Evolutionary conservation across 2,113 vertebrate genomes (phyloP), one percentile per base, ranked within the genome.

Genomic region (Trachemys scripta): DNA sequence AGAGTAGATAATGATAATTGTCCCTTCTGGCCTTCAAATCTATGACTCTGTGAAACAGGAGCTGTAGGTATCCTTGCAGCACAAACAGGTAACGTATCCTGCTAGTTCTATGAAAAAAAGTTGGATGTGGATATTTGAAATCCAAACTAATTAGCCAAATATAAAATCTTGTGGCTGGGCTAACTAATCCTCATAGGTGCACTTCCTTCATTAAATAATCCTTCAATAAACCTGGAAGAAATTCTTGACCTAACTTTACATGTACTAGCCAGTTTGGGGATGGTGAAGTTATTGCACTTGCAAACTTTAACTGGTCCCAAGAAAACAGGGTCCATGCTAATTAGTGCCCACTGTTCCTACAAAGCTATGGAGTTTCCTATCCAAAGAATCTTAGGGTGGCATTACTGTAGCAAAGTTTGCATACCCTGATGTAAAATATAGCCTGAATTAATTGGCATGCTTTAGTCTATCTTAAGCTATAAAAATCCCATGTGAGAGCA

Each of bases 141-240:
- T 79, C 22, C 85, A 85, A 95, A 29, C n/a, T 88, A 31, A 69
- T 42, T 53, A 90, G 51, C 42, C 38, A 91, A 93, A 0, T 50
- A 72, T 25, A 16, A 84, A 27, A 19, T 88, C 91, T 86, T 65
- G 53, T 83, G n/a, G 65, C 27, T 84, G 72, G 91, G 94, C 84
- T 69, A 95, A 27, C 49, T 78, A 49, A 57, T 75, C 45, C 10
- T 92, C 79, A 82, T 38, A 79, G 27, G 8, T 91, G 14, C 8
- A 56, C 80, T 72, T 42, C 79, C 85, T 42, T 13, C 90, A n/a
- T 62, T 90, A 47, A 95, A 59, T 91, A 88, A 93, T 96, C 56
- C 42, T 82, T 12, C 35, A 85, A 7, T 91, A 59, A 92, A 92
- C 92, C 4, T 11, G 80, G 49, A 93, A 86, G 38, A 76, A 1